These are phyloP conservation scores for Spheniscus humboldti DNA, from an alignment of 2,797 vertebrate species.

Conservation along the genomic window DNA sequence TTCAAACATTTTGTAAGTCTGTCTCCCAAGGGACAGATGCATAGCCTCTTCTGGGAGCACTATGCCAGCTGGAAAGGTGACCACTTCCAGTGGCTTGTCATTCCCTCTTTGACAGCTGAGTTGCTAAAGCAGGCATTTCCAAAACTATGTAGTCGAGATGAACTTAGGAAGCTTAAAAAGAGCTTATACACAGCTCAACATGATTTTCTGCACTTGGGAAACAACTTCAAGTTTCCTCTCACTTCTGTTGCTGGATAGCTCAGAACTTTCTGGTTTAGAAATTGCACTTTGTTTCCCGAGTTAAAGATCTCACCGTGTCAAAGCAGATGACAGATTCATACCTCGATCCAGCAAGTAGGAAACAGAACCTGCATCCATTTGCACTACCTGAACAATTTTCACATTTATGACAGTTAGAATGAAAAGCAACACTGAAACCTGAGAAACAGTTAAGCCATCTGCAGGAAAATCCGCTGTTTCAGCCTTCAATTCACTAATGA, in stretches of 20 bases:
- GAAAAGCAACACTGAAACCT: not conserved
- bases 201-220: not conserved
- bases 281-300: not conserved
- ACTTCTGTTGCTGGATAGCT: not conserved
- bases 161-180: not conserved
- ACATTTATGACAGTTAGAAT: not conserved
- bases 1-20: not conserved
- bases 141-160: not conserved
- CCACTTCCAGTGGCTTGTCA: slow-evolving; percentile 30
- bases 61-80: slow-evolving; percentile 41
- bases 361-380: slow-evolving; percentile 16
- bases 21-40: not conserved
- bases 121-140: not conserved
- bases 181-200: not conserved
- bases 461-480: not conserved
- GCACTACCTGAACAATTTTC: not conserved
- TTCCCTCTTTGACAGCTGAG: slow-evolving; percentile 25
- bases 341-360: not conserved
- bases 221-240: not conserved
- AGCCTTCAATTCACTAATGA: not conserved
- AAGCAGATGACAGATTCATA: not conserved
- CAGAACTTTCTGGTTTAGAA: not conserved
- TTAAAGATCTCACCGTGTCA: slow-evolving; percentile 8
- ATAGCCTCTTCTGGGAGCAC: not conserved
- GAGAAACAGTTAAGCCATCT: not conserved